Base-by-base conservation (phyloP, 2,888 invertebrate genomes). In the Chrysolina haemoptera region DNA sequence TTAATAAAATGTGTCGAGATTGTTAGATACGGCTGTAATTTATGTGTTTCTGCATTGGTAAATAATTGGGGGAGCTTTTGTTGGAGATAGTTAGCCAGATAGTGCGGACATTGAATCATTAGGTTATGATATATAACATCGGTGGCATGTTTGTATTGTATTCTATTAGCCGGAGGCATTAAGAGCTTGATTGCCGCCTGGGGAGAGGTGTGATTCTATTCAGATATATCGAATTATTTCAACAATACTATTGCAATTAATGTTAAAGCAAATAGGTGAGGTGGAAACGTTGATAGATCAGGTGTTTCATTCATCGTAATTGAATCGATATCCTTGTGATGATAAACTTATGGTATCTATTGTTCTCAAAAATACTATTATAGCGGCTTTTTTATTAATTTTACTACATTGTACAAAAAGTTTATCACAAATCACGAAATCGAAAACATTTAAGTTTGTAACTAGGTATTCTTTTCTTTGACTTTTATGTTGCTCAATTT, bases 201-300 rank as follows among this genome's bases (percentile, higher is more conserved):
- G 85, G 84, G 85, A 85, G 84, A 85, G 84, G 84, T 85, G 85
- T 85, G 85, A 86, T 86, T 85, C 85, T 76, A 79, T 82, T 73
- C 68, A 70, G 65, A 59, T 75, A 65, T 68, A 77, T 70, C 48
- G 65, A 71, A 73, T 72, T 72, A 73, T 53, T 43, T 16, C 20
- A 40, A 53, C 67, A 67, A 20, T 35, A 35, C 35, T 12, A 59
- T 55, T 55, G 27, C 27, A 14, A 59, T 59, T n/a, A 59, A 35
- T 22, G 5, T 14, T n/a, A 1, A 35, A 14, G 35, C n/a, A 55
- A 55, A 22, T 20, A 2, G 20, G 22, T n/a, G 10, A 11, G 14
- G 9, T 1, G 40, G 63, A 20, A 43, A 63, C 12, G 9, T 22
- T 65, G 12, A 16, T 27, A 14, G n/a, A 14, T n/a, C 53, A 20